Base-by-base conservation (phyloP, 92 coral and sea anemone species). In the Plumapathes pennacea region DNA sequence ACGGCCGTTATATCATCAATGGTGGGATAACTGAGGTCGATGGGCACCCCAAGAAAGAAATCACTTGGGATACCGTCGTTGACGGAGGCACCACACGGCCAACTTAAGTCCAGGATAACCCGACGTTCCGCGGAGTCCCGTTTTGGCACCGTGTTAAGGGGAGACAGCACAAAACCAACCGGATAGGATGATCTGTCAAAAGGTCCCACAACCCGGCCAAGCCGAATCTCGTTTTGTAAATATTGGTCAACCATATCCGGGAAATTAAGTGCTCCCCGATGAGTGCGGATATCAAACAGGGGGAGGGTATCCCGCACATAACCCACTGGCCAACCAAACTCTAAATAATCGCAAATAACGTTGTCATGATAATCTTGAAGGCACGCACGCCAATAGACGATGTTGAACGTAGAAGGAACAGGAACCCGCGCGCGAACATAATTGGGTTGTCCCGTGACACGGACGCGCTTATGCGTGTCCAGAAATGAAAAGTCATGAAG, bases 31-130 rank as follows among this genome's bases (percentile, higher is more conserved):
- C 37, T 21, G 28, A 76, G 25, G n/a, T 38, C 12, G 40, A 38
- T 34, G 6, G 69, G 76, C 43, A 66, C 76, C 8, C 62, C 83
- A 3, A 45, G 54, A 42, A n/a, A 67, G 1, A 62, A 25, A 31
- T 28, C 46, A 10, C 36, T 20, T 3, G 67, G 60, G 34, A 75
- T 65, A 4, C 82, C 74, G 20, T 45, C 82, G 26, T 64, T 74
- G 4, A 75, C 75, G 6, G 82, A 75, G 28, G 57, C 13, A 21
- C 60, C 60, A 24, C 15, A 49, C 13, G 75, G 68, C 52, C 67
- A 75, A 42, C 82, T 75, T 24, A 75, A 48, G 26, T 69, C 67
- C 9, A 75, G 38, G 21, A 75, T 66, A 32, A 66, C 58, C 2
- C 75, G 54, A 1, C 68, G 50, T 28, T 65, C 74, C 0, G 19